Base-by-base conservation (phyloP, 2,888 invertebrate species). In the Amphiduros pacificus region DNA sequence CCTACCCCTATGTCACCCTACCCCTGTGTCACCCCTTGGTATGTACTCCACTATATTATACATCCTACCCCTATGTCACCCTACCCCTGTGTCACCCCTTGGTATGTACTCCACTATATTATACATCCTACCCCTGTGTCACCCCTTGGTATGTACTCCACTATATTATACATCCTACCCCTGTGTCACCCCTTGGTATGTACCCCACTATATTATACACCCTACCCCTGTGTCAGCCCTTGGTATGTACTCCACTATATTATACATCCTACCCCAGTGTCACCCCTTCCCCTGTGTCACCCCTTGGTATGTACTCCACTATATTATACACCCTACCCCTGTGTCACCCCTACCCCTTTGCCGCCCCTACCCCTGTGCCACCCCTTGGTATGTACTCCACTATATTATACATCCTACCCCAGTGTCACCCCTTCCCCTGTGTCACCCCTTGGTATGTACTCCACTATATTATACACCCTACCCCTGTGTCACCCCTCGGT, bases 321-420 rank as follows among this genome's bases (percentile, higher is more conserved):
- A n/a, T n/a, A n/a, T n/a, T n/a, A n/a, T n/a, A n/a, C n/a, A n/a
- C n/a, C n/a, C 36, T 90, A 90, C 62, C 94, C 93, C 78, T 95
- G 11, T 36, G 11, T 14, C 36, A 9, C 91, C 36, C 17, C 36
- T 36, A 9, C 9, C 36, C 36, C 36, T 17, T 94, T 80, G 91
- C 94, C 0, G 90, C 91, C 76, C 94, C 94, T 0, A 91, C 92
- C 91, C 90, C 76, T 84, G 86, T 77, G 11, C 27, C 40, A 26
- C 31, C 51, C 20, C 29, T 27, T 29, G 41, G 4, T 24, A 27
- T 31, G 24, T n/a, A n/a, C n/a, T 50, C 17, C 24, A 26, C 49
- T 27, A 27, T 55, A 20, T 40, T 24, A 54, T 24, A 9, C 36
- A 9, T 36, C 36, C 17, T 17, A 36, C 36, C 36, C 17, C 36